Percentiles rank a stretch among this genome's conserved stretches.
phyloP scores from a whole-genome alignment of 2,113 vertebrate species.

The Mellivora capensis region DNA sequence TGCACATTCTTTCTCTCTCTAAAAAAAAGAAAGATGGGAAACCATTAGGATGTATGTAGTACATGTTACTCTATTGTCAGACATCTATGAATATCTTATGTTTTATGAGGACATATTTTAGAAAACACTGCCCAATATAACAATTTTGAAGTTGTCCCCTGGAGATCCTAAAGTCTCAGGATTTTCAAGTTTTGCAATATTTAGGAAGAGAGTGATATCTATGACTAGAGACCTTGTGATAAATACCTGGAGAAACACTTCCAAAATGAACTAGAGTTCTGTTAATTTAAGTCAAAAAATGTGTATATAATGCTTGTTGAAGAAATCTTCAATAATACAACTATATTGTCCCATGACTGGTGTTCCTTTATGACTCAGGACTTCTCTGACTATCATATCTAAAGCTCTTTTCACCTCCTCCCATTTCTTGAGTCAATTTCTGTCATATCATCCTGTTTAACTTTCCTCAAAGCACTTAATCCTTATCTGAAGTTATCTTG shows the following conservation, averaged over 20 bases:
- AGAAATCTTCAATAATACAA: not conserved
- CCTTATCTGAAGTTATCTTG: not conserved
- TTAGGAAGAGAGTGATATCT: not conserved
- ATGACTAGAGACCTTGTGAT: not conserved
- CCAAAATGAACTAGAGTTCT: not conserved
- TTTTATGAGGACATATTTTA: not conserved
- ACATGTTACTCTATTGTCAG: not conserved
- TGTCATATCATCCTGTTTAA: not conserved
- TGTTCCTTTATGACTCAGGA: not conserved
- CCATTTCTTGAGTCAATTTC: not conserved
- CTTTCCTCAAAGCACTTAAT: not conserved
- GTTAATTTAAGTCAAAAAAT: not conserved
- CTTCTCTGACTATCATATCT: not conserved
- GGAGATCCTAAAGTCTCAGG: not conserved
- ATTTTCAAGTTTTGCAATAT: not conserved
- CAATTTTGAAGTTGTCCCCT: not conserved
- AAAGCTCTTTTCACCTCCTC: not conserved
- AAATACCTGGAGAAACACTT: not conserved
- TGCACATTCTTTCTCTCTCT: not conserved
- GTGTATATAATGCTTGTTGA: not conserved
- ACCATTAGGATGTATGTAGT: not conserved
- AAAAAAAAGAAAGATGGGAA: not conserved
- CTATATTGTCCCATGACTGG: not conserved
- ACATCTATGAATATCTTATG: not conserved
- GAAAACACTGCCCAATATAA: not conserved